Evolutionary conservation across 2,888 invertebrate species (phyloP), one percentile per base, ranked within the genome.

Genomic region (Tetragnatha montana): DNA sequence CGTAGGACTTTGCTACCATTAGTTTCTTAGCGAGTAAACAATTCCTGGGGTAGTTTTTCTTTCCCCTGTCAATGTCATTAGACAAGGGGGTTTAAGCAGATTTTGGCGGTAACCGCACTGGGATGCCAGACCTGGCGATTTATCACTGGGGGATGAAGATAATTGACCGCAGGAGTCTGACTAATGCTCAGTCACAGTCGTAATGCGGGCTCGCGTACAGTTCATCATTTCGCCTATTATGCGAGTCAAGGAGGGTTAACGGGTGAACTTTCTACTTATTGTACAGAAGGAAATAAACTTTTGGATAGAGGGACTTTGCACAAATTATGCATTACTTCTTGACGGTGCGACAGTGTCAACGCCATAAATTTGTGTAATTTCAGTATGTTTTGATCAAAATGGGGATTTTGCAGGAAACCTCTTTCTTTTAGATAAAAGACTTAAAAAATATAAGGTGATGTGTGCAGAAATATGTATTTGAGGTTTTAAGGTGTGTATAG

Each of bases 221-320:
- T 83, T 78, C 83, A 79, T 88, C 88, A 83, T 73, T 47, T 68
- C 60, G 49, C 88, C 78, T 82, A 83, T 88, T 88, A 88, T 60
- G 82, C 68, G 71, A 83, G 88, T 88, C 88, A 88, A 88, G 79
- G 60, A 60, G 82, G 73, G 88, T 88, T 88, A 82, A 83, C 79
- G 83, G 22, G 78, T 60, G 78, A 73, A 79, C 78, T 60, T 79
- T 83, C 82, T 88, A 71, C 82, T 83, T 75, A 68, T 79, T 71
- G 22, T 73, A 8, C 19, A 68, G 68, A 50, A 76, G 70, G 69
- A 73, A 51, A 22, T 19, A 60, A 19, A 12, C 6, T 6, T 19
- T 35, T 22, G 6, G 10, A 14, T 19, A 51, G 17, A 35, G 76
- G 69, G 76, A 19, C 22, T 47, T 49, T 21, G 60, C 50, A 60